These are phyloP conservation scores for Xenops minutus DNA, from an alignment of 2,797 vertebrate genomes.

Conservation along the genomic window DNA sequence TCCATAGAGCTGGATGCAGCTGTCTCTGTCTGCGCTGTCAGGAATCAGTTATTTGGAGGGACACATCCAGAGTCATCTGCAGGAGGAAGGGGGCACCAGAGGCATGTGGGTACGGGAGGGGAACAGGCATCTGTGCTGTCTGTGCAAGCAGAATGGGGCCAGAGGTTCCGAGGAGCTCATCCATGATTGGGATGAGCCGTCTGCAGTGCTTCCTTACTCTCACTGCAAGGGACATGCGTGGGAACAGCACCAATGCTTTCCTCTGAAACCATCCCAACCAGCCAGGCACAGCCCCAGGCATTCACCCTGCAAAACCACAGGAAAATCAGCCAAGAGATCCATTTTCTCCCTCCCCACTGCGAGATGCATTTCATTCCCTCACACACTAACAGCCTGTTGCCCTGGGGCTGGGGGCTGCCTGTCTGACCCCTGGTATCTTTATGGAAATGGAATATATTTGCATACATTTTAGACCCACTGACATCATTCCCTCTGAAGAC, in stretches of 20 bases:
- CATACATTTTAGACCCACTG: slow-evolving; percentile 7
- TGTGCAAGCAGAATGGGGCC: not conserved
- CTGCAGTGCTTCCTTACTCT: not conserved
- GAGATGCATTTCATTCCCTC: not conserved
- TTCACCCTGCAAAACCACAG: not conserved
- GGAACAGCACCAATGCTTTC: accelerated
- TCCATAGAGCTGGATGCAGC: not conserved
- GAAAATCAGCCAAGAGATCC: not conserved
- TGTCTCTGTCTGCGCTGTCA: not conserved
- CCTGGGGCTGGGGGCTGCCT: not conserved
- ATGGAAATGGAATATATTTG: not conserved
- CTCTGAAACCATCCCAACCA: not conserved
- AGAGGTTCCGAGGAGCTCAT: not conserved
- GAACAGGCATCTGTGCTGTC: not conserved
- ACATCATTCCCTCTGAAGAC: slow-evolving; percentile 45
- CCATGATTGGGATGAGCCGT: not conserved
- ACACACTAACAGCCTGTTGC: not conserved
- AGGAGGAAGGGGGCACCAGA: not conserved
- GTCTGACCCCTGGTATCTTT: not conserved
- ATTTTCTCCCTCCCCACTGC: not conserved
- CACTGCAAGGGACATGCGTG: accelerated
- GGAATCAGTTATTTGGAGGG: not conserved
- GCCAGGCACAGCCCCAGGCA: not conserved
- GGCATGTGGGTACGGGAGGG: accelerated
- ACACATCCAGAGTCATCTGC: not conserved